phyloP scores from a whole-genome alignment of 1,140 invertebrate genomes.

The Liolophura sinensis region DNA sequence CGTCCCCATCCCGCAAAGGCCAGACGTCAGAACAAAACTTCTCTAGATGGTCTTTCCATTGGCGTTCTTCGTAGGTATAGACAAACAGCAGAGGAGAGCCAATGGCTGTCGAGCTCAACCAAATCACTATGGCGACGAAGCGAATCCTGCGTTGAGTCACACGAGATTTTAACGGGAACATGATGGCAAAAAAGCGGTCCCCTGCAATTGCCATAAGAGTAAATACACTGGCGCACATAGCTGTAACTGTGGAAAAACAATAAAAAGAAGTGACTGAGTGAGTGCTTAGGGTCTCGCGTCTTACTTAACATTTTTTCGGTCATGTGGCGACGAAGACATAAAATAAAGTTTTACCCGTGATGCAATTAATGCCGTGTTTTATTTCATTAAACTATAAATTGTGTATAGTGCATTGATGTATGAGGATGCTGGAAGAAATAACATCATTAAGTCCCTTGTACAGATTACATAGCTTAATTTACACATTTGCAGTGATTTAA shows the following conservation, averaged over 20 bases:
- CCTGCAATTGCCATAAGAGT: conserved; percentile 61
- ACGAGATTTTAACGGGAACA: conserved; percentile 59
- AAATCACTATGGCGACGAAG: conserved; percentile 54
- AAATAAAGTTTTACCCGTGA: too few relatives aligned
- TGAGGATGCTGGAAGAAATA: too few relatives aligned
- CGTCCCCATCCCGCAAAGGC: conserved; percentile 30
- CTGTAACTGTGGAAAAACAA: conserved; percentile 52
- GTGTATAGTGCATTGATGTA: too few relatives aligned
- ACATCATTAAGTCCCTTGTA: too few relatives aligned
- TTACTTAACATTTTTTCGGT: too few relatives aligned
- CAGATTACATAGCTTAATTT: too few relatives aligned
- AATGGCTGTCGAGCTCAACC: conserved; percentile 53
- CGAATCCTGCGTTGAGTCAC: conserved; percentile 56
- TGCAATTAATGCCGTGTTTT: too few relatives aligned
- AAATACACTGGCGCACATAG: conserved; percentile 60
- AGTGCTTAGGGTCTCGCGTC: neutral
- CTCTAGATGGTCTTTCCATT: conserved; percentile 41
- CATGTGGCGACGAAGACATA: too few relatives aligned
- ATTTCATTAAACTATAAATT: too few relatives aligned
- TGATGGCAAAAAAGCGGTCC: conserved; percentile 62
- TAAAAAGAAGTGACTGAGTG: conserved; percentile 2
- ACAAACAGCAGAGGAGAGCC: conserved; percentile 55
- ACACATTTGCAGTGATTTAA: too few relatives aligned
- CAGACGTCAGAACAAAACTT: conserved; percentile 43
- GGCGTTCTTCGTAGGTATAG: conserved; percentile 42